A percentile compares a stretch with the other conserved stretches of the same genome.
These are phyloP conservation scores for Rachycentron canadum DNA, from an alignment of 2,797 vertebrate species.

Conservation along the genomic window DNA sequence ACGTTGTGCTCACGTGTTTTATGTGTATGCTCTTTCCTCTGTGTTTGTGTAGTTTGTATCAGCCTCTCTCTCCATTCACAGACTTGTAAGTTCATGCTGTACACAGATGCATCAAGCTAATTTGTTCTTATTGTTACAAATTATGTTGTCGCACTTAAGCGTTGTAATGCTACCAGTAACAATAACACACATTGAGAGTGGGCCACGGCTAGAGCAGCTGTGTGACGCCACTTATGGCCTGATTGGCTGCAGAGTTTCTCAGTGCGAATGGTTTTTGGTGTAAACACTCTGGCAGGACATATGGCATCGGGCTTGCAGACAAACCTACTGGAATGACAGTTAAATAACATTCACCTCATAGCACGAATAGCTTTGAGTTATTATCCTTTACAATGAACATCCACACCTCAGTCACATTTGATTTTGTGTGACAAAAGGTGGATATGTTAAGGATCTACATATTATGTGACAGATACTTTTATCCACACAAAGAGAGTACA, in stretches of 20 bases:
- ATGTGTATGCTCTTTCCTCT: conserved; percentile 41
- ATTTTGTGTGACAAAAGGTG: conserved; percentile 5
- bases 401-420: conserved; percentile 24
- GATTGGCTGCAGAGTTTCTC: conserved; percentile 43
- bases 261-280: conserved; percentile 45
- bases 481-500: conserved; percentile 17
- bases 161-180: conserved; percentile 76
- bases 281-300: conserved; percentile 66
- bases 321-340: conserved; percentile 48
- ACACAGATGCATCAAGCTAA: conserved; percentile 71
- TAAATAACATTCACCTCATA: conserved; percentile 62
- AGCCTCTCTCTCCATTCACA: conserved; percentile 9
- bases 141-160: conserved; percentile 74
- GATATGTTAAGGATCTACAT: no score
- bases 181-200: conserved; percentile 71
- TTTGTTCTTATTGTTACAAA: conserved; percentile 80
- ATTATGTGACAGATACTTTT: conserved; percentile 29
- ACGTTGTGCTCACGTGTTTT: conserved; percentile 63
- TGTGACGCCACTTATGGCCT: conserved; percentile 58
- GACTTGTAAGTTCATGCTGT: conserved; percentile 60
- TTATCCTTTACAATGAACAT: conserved; percentile 53
- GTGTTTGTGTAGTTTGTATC: conserved; percentile 36
- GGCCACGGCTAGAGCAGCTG: conserved; percentile 49
- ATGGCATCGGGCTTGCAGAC: conserved; percentile 41
- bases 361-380: conserved; percentile 60